Evolutionary conservation across 2,888 invertebrate genomes (phyloP), one percentile per base, ranked within the genome.

Genomic region (Drosophila austrosaltans): DNA sequence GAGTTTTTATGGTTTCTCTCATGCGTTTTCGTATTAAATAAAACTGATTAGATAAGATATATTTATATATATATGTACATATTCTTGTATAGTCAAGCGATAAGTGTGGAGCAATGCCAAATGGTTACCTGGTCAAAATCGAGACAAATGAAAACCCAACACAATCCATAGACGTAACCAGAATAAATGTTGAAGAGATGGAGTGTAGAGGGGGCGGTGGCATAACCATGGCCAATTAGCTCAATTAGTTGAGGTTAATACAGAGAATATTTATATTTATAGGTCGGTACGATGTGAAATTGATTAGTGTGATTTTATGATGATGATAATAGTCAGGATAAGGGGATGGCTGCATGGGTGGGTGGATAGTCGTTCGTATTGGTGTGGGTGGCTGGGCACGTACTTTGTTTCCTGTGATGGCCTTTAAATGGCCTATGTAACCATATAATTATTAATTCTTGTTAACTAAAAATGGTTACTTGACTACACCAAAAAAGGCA

Each of bases 31-130:
- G 66, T 79, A 82, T 83, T 87, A 79, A 85, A 74, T 87, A 78
- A 85, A 48, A 76, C 74, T 76, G 85, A 85, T 85, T 80, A 85
- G 85, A 85, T 85, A 87, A 85, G 86, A 69, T 75, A 69, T 62
- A 63, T 53, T 61, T 10, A 48, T 42, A 16, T 25, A 48, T 32
- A 25, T 54, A 25, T 54, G 7, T 5, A 53, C 53, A 36, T 25
- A 56, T 54, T 53, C n/a, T 59, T 44, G 20, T 40, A 42, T 39
- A 61, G 73, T 68, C 10, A 68, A 36, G 58, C 74, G 74, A 74
- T 74, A 74, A 74, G 63, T 28, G 48, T 48, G 22, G 44, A 39
- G 58, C 53, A 58, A 57, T 62, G 58, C 63, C 60, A 63, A 44
- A 39, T 58, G 58, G 63, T 58, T 69, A 73, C 68, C 64, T 69